These are phyloP conservation scores for Dipodomys spectabilis DNA, from an alignment of 2,113 vertebrate genomes.

Conservation along the genomic window DNA sequence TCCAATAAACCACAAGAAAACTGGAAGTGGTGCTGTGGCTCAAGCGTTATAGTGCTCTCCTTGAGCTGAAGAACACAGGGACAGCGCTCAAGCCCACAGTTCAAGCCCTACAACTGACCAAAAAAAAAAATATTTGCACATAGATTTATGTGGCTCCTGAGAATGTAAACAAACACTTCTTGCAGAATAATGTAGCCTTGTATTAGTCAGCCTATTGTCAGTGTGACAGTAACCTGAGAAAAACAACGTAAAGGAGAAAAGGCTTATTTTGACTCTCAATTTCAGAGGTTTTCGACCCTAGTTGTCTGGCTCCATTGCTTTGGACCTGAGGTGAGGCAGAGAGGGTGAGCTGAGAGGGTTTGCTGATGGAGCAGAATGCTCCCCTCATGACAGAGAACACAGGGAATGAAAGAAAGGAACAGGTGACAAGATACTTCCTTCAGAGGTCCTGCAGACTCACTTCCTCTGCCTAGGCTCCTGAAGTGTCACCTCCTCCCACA, in stretches of 20 bases:
- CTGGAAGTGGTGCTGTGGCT: no score
- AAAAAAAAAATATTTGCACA: no score
- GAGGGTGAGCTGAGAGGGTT: background rate
- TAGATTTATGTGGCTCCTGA: background rate
- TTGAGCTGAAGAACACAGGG: no score
- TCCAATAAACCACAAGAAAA: no score
- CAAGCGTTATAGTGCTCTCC: no score
- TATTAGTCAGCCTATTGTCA: background rate
- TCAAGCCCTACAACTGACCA: no score
- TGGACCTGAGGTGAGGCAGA: background rate
- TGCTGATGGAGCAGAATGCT: background rate
- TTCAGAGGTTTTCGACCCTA: background rate
- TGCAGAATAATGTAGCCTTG: background rate
- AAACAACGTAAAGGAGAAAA: background rate
- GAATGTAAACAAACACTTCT: no score
- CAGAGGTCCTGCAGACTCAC: background rate
- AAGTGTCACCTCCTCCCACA: background rate
- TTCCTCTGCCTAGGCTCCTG: background rate
- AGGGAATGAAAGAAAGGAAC: background rate
- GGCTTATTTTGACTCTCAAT: background rate
- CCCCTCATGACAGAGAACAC: background rate
- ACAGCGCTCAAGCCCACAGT: no score
- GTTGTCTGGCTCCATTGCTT: background rate
- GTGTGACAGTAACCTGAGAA: background rate
- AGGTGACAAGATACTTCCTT: background rate